Conservation (phyloP, 1,140 invertebrate genomes). For the Lepidostoma basale region DNA sequence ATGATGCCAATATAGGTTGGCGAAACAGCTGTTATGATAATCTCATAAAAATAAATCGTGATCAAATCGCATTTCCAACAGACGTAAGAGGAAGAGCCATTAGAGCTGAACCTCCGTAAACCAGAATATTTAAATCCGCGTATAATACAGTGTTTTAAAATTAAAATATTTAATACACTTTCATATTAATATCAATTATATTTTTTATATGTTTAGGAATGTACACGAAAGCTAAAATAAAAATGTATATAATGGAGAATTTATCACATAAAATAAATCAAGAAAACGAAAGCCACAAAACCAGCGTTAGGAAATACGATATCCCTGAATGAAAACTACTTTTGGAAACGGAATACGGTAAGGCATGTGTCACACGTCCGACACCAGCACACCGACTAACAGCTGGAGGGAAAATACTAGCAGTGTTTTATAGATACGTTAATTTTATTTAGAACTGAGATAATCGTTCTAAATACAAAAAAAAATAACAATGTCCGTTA, state of each 20-base stretch:
- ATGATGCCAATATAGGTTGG: no score
- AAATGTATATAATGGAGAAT: not conserved
- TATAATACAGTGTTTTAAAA: not conserved
- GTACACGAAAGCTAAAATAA: no score
- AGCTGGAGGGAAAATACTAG: not conserved
- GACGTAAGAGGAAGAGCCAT: no score
- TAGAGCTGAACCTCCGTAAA: no score
- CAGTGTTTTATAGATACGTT: not conserved
- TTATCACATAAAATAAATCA: not conserved
- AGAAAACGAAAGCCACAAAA: not conserved
- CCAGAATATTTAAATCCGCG: no score
- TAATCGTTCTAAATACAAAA: not conserved
- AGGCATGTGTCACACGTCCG: not conserved
- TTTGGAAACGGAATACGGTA: not conserved
- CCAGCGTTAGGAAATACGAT: slow-evolving; percentile 12
- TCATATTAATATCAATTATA: not conserved
- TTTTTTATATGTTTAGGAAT: no score
- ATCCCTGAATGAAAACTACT: slow-evolving; percentile 13
- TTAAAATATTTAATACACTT: not conserved
- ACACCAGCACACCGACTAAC: not conserved
- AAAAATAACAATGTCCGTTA: not conserved
- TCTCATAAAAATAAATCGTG: no score
- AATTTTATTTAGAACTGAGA: not conserved
- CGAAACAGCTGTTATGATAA: no score
- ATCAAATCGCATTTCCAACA: no score